These are phyloP conservation scores for Zapornia atra DNA, from an alignment of 2,113 vertebrate genomes.

Conservation along the genomic window DNA sequence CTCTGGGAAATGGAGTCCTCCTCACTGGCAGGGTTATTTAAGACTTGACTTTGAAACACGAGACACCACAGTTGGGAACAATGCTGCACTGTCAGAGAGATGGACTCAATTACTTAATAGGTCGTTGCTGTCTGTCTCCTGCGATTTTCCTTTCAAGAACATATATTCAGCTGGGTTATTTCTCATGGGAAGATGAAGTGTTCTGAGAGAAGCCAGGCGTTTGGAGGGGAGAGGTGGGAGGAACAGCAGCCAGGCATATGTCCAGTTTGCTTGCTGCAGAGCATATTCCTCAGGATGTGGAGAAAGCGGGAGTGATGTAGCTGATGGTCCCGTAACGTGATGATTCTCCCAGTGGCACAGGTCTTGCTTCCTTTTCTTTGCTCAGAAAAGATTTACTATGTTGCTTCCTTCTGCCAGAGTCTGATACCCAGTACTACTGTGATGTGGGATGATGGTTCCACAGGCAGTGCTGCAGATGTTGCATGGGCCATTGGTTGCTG, in stretches of 20 bases:
- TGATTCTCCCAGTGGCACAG: accelerated
- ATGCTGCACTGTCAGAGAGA: conserved; percentile 58
- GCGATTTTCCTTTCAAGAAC: conserved; percentile 52
- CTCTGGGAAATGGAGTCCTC: conserved; percentile 8
- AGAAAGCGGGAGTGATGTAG: background rate
- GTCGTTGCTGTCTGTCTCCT: conserved; percentile 56
- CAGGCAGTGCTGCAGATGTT: background rate
- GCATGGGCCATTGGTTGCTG: background rate
- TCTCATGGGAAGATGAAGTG: conserved; percentile 44
- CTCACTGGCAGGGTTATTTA: conserved; percentile 17
- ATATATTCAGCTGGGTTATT: conserved; percentile 51
- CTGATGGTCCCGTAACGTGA: background rate
- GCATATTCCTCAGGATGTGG: background rate
- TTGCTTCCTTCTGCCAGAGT: background rate
- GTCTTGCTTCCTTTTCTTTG: background rate
- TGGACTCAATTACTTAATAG: conserved; percentile 65
- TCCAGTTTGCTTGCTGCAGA: background rate
- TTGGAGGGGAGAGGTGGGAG: background rate
- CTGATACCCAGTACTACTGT: background rate
- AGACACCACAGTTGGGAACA: conserved; percentile 41
- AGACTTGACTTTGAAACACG: background rate
- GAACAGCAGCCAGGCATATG: background rate
- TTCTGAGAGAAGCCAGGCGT: background rate
- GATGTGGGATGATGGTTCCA: background rate
- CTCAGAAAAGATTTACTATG: background rate